Evolutionary conservation across 1,140 invertebrate species (phyloP), one percentile per base, ranked within the genome.

Genomic region (Calephelis nemesis): DNA sequence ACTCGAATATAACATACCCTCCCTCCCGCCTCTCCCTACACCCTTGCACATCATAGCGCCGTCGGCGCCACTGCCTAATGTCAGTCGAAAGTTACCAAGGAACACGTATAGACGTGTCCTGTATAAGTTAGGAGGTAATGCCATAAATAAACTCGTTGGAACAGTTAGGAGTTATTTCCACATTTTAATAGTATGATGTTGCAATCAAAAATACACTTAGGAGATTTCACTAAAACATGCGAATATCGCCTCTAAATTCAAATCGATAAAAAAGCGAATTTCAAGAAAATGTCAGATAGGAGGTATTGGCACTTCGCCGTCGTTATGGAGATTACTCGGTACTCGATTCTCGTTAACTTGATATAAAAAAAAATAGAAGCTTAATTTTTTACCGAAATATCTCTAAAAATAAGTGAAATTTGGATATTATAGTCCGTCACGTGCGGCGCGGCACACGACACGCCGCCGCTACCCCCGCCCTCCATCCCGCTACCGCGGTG

Each of bases 261-360:
- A 52, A 52, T 7, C n/a, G 13, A 19, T 52, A 52, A 52, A 52
- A 52, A 52, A 52, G 50, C 8, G 50, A 52, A 52, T 52, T 52
- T 19, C 50, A 10, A 10, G 47, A 48, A 48, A 48, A 48, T 48
- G 47, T 48, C 47, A 48, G 47, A 5, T 48, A 48, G 47, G 47
- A 48, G 47, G 47, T 48, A 48, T 48, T 48, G 47, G 47, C 47
- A 48, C 47, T 48, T 48, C 47, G 47, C 47, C 47, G 47, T 48
- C 47, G 47, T 9, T 48, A 48, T 48, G 10, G n/a, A n/a, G n/a
- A n/a, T n/a, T n/a, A n/a, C n/a, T n/a, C n/a, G n/a, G n/a, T n/a
- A n/a, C n/a, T n/a, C n/a, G n/a, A n/a, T n/a, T n/a, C n/a, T n/a
- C n/a, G n/a, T n/a, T n/a, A n/a, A n/a, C n/a, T n/a, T n/a, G n/a